Evolutionary conservation across 1,140 invertebrate species (phyloP), one percentile per base, ranked within the genome.

Genomic region (Ceratitis capitata): DNA sequence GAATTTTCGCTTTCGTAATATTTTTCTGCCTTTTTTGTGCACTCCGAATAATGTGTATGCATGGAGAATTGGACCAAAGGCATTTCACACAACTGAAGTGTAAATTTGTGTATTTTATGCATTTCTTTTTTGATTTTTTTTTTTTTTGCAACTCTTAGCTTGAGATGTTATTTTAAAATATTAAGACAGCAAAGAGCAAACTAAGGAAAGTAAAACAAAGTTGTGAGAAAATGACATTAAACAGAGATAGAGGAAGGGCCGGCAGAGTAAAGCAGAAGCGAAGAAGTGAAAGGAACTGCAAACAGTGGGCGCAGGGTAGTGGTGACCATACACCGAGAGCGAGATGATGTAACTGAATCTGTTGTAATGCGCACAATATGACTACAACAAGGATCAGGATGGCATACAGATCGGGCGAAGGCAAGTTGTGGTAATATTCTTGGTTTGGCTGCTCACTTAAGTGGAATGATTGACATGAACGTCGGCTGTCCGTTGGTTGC

Each of bases 381-480:
- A 74, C 64, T 2, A 74, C 64, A 39, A 74, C 35, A 74, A 45
- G 39, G 69, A 47, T 78, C 39, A 45, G 45, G 42, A n/a, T 9
- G n/a, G 69, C 69, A 39, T 19, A 78, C 32, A 42, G 19, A 1
- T 0, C 4, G 35, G 35, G 29, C 5, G 64, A 39, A 6, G 69
- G 39, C n/a, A 78, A 32, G 19, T 78, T 42, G 19, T n/a, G 69
- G 69, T 10, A 39, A 78, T 78, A 78, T 78, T 78, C 69, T 78
- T 47, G 39, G 69, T 78, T 78, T 47, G n/a, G 69, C 69, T 78
- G 69, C 69, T 47, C 69, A 78, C 42, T 78, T 78, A 78, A 78
- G 69, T 78, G 69, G 69, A 78, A 78, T 78, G 42, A 78, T 45
- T 78, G 69, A 78, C 69, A 78, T 78, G 35, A 78, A 78, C 69